These are phyloP conservation scores for Drosophila repleta DNA, from an alignment of 1,140 invertebrate species.

Conservation along the genomic window DNA sequence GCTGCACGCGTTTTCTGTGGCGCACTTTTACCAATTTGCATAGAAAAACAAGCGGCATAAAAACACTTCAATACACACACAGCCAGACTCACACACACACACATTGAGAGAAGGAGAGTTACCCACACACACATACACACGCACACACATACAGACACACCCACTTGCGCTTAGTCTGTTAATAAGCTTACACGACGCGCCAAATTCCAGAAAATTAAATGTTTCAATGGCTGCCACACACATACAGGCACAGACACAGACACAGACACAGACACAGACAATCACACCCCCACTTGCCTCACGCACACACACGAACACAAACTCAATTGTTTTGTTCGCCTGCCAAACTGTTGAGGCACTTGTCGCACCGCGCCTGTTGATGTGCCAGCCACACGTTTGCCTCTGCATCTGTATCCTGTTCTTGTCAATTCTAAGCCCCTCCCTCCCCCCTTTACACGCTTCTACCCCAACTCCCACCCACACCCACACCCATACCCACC, in stretches of 20 bases:
- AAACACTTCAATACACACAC: constrained; percentile 14
- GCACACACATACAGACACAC: neutral
- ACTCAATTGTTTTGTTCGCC: constrained; percentile 74
- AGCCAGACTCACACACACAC: neutral
- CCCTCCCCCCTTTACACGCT: neutral
- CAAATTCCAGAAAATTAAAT: constrained; percentile 80
- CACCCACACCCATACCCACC: neutral
- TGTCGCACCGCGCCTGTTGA: constrained; percentile 44
- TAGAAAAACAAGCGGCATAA: constrained; percentile 67
- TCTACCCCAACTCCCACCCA: neutral
- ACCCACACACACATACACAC: neutral
- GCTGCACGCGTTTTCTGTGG: constrained; percentile 13
- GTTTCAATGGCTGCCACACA: constrained; percentile 52
- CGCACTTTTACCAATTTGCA: constrained; percentile 55
- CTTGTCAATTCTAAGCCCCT: constrained; percentile 64
- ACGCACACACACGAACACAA: constrained; percentile 30
- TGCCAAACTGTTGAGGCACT: constrained; percentile 73
- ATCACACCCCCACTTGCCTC: neutral
- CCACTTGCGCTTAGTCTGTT: constrained; percentile 49
- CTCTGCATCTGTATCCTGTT: constrained; percentile 66
- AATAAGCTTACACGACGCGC: constrained; percentile 74
- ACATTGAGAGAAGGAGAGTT: too few relatives aligned
- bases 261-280: neutral
- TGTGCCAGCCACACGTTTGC: constrained; percentile 32
- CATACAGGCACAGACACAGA: constrained; percentile 1